Base-by-base conservation (phyloP, 2,888 invertebrate genomes). In the Stenoptilia bipunctidactyla region DNA sequence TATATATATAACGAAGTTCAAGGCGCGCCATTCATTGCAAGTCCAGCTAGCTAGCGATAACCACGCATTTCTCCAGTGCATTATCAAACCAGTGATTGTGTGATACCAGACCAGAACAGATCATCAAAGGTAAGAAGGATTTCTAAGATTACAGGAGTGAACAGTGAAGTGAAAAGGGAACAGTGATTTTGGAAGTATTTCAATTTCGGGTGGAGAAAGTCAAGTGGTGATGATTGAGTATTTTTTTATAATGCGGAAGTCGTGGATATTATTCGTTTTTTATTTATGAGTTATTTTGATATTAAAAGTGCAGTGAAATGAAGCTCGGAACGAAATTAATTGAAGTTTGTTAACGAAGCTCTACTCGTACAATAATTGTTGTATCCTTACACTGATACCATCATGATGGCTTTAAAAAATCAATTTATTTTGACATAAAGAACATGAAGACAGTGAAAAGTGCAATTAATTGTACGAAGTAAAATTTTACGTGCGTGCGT, bases 1-100 rank as follows among this genome's bases (percentile, higher is more conserved):
- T 91, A 91, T 91, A 91, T 91, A 91, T 90, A 91, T 87, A 87
- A 85, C 84, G 89, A 91, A 91, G 91, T 91, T 91, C 90, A 91
- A 90, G 91, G 90, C 89, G 86, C 87, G 82, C 84, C 85, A 80
- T 85, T 85, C 88, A 88, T 85, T 79, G 79, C 79, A 71, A 77
- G 79, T 76, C 60, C 63, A 66, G 76, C 77, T 71, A 70, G 66
- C 79, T 69, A 62, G 65, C 66, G 55, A 64, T 64, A 61, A 62
- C 62, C 74, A 83, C 80, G 77, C 73, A 79, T 82, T 82, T 82
- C 83, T 63, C 79, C 73, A 55, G 72, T 70, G 70, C 69, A 55
- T 51, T 61, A 71, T 62, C 53, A 57, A 71, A 69, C 59, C 59
- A 70, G 82, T 82, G 80, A 71, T 64, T 54, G 74, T 80, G 3